Evolutionary conservation across 1,140 invertebrate species (phyloP), one percentile per base, ranked within the genome.

Genomic region (Conus ventricosus): DNA sequence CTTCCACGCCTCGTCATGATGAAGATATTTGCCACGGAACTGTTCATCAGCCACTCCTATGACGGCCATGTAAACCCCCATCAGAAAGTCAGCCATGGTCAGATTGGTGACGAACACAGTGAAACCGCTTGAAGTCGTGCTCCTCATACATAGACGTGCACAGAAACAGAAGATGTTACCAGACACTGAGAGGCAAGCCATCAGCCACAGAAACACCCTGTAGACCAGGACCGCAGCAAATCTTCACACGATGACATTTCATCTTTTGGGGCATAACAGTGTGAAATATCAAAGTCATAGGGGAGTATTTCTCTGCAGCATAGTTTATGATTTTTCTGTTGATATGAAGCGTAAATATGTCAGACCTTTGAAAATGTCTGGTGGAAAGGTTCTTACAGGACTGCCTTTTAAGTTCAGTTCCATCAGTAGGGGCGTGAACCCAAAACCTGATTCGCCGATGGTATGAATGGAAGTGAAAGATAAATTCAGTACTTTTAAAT

Each of bases 41-140:
- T 27, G 60, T 5, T 71, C 57, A 80, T 89, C 89, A 25, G 63
- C 86, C 55, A 87, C 81, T 17, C 91, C 94, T 55, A 94, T 94
- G 20, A 93, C 91, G 11, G 92, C n/a, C 80, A 94, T 53, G 84
- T 94, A 94, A 5, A 94, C 82, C 5, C 94, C 94, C 94, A 94
- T 94, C 13, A 94, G 83, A 51, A 94, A 89, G 82, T 94, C 94
- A 13, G 93, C 91, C 5, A 92, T 15, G n/a, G 89, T 90, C n/a
- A 94, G 84, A 90, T 93, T 93, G 23, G 90, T 88, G 17, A 94
- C 90, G 75, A 93, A 91, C 39, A 91, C 60, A n/a, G 87, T 88
- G 89, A 91, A 87, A 17, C 90, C 88, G 53, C 88, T 90, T 23
- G 90, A 84, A 17, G 20, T 57, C 20, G 8, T 39, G 39, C 71